Percentiles rank a stretch among this genome's conserved stretches.
These are phyloP conservation scores for Tenrec ecaudatus DNA, from an alignment of 2,113 vertebrate species.

Conservation along the genomic window DNA sequence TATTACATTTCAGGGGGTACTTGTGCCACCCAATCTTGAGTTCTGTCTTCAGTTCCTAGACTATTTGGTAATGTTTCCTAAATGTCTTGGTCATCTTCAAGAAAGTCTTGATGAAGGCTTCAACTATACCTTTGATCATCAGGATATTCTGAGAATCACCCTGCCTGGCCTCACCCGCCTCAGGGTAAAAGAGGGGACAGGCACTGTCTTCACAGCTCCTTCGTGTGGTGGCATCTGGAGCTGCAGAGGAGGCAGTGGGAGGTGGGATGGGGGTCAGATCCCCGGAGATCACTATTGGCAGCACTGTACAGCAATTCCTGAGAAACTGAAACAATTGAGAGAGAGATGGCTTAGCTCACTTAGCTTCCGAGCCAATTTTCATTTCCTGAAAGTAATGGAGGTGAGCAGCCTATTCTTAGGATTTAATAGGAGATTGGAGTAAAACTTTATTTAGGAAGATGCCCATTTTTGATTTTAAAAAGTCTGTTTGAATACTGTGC, in stretches of 20 bases:
- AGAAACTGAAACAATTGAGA: slow-evolving; percentile 82
- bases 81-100: slow-evolving; percentile 78
- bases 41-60: slow-evolving; percentile 60
- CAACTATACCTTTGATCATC: slow-evolving; percentile 78
- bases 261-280: slow-evolving; percentile 80
- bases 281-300: slow-evolving; percentile 79
- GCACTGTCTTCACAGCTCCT: slow-evolving; percentile 80
- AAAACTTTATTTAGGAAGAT: slow-evolving; percentile 58
- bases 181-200: slow-evolving; percentile 76
- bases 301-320: slow-evolving; percentile 78
- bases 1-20: slow-evolving; percentile 18
- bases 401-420: slow-evolving; percentile 64
- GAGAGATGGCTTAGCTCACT: slow-evolving; percentile 80
- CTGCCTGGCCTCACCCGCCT: slow-evolving; percentile 82
- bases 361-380: slow-evolving; percentile 76
- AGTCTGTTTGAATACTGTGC: slow-evolving; percentile 56
- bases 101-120: slow-evolving; percentile 76
- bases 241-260: slow-evolving; percentile 80
- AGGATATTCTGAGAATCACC: slow-evolving; percentile 81
- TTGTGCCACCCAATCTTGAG: slow-evolving; percentile 61
- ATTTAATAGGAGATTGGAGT: slow-evolving; percentile 54
- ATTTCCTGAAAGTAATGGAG: slow-evolving; percentile 81
- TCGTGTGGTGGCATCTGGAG: slow-evolving; percentile 79
- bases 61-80: slow-evolving; percentile 62
- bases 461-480: slow-evolving; percentile 59